Conservation (phyloP, 2,797 vertebrate species). For the Clarias pachynema region DNA sequence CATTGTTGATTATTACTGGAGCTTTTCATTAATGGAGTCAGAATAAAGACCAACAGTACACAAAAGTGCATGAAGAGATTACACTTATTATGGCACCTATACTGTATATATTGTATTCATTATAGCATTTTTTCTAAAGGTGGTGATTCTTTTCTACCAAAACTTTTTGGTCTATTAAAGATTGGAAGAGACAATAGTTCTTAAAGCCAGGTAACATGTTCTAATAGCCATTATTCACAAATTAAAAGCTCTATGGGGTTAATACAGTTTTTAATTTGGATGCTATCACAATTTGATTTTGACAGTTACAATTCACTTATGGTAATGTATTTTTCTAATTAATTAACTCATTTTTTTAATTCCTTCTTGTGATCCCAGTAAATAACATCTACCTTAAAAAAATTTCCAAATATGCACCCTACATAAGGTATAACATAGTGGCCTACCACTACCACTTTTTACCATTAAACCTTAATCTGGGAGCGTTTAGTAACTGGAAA, state of each 20-base stretch:
- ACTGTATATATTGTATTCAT: not conserved
- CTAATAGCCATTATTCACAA: not conserved
- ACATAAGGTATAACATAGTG: not conserved
- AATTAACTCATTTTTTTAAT: not conserved
- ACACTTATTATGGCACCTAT: not conserved
- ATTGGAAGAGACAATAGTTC: not conserved
- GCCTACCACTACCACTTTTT: not conserved
- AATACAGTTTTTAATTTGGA: not conserved
- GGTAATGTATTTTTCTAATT: too few species aligned
- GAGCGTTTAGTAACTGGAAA: not conserved
- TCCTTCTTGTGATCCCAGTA: not conserved
- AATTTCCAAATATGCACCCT: not conserved
- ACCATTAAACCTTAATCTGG: not conserved
- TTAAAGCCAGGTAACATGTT: not conserved
- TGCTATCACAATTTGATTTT: too few species aligned
- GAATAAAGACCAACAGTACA: not conserved
- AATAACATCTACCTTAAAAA: not conserved
- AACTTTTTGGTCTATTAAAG: not conserved
- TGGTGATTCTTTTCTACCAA: not conserved
- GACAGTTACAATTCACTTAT: not conserved
- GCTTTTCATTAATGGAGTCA: not conserved
- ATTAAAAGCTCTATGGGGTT: not conserved
- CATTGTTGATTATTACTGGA: conserved; percentile 4
- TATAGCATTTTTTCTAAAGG: not conserved
- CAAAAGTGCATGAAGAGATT: not conserved